phyloP scores from a whole-genome alignment of 2,113 vertebrate genomes.

The Engraulis encrasicolus region DNA sequence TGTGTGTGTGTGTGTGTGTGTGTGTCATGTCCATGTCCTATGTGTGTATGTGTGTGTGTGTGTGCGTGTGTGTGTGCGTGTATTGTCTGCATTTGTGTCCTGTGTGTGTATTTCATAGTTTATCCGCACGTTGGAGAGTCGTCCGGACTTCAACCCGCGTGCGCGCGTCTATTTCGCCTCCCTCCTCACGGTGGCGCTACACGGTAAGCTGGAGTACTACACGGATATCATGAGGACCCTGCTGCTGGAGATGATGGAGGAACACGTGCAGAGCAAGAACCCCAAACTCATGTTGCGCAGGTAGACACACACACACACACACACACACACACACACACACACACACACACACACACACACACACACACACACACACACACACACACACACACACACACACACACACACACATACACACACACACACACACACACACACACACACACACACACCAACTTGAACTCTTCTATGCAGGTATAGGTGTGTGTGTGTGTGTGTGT shows the following conservation, averaged over 20 bases:
- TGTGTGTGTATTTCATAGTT: constrained; percentile 77
- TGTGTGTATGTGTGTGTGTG: constrained; percentile 1
- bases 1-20: background rate
- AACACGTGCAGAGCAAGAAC: constrained; percentile 92
- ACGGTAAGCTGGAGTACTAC: constrained; percentile 96
- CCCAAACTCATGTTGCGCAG: constrained; percentile 97
- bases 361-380: too few species aligned
- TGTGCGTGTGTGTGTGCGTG: background rate
- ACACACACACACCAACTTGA: too few species aligned
- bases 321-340: too few species aligned
- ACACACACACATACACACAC: too few species aligned
- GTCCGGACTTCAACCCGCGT: constrained; percentile 90
- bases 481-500: background rate
- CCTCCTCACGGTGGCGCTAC: constrained; percentile 92
- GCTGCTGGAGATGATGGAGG: constrained; percentile 94
- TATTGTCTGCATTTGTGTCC: background rate
- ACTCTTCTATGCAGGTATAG: too few species aligned
- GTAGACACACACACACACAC: too few species aligned
- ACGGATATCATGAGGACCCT: constrained; percentile 95
- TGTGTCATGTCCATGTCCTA: background rate
- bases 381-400: too few species aligned
- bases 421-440: too few species aligned
- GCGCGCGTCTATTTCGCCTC: constrained; percentile 93
- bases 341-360: too few species aligned
- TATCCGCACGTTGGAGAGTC: constrained; percentile 91